Percentiles rank a stretch among this genome's conserved stretches.
Conservation (phyloP, 2,888 invertebrate genomes). For the Tanypteryx hageni region DNA sequence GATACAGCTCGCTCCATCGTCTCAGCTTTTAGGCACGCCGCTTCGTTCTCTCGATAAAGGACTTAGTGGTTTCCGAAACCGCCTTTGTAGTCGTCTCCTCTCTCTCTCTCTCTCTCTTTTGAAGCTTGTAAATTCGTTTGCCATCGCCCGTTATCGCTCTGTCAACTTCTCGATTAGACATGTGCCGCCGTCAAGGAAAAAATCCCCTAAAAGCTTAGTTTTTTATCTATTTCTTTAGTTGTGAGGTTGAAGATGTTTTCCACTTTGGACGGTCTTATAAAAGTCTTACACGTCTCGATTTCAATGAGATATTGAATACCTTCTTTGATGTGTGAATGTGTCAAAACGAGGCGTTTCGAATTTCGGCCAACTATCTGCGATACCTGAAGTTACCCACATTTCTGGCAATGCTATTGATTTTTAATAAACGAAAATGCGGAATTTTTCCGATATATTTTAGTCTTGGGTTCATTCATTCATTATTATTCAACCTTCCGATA, state of each 20-base stretch:
- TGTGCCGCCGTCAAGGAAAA: neutral
- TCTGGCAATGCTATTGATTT: too few relatives aligned
- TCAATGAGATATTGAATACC: too few relatives aligned
- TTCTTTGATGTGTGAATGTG: too few relatives aligned
- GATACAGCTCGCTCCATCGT: neutral
- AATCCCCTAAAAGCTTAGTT: neutral
- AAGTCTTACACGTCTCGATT: too few relatives aligned
- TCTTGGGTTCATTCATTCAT: too few relatives aligned
- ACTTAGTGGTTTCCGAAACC: neutral
- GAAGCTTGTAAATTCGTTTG: conserved; percentile 4
- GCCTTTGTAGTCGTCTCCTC: conserved; percentile 2
- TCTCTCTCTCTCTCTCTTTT: neutral
- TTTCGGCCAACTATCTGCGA: too few relatives aligned
- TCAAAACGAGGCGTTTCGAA: too few relatives aligned
- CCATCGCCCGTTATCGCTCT: neutral
- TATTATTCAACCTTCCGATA: too few relatives aligned
- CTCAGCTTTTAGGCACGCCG: neutral
- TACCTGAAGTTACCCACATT: too few relatives aligned
- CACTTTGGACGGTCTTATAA: neutral
- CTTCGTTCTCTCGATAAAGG: conserved; percentile 1
- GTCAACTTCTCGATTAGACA: conserved; percentile 28
- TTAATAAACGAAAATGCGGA: too few relatives aligned
- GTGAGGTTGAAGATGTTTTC: neutral
- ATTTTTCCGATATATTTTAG: too few relatives aligned
- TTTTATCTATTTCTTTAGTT: neutral